Evolutionary conservation across 2,113 vertebrate species (phyloP).

Genomic region (Plectropomus leopardus): DNA sequence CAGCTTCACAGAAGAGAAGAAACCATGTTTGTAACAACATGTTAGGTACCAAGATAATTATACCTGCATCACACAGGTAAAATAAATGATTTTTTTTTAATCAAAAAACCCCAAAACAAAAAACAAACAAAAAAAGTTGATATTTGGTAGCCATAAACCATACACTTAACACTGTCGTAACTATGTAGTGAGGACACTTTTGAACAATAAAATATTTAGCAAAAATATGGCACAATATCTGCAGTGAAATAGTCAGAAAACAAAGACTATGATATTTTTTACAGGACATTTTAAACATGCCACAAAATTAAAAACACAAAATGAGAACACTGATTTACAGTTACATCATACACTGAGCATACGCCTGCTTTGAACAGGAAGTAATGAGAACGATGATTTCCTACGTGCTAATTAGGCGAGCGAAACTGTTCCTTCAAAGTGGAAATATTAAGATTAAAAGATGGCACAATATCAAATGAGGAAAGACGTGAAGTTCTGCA

Average conservation of each 20-base stretch:
- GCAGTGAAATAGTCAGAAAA: slow-evolving; percentile 45
- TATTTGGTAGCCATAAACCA: slow-evolving; percentile 44
- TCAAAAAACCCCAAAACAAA: slow-evolving; percentile 26
- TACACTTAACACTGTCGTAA: slow-evolving; percentile 34
- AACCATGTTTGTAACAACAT: slow-evolving; percentile 86
- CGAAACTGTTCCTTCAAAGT: slow-evolving; percentile 14
- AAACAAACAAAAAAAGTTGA: slow-evolving; percentile 6
- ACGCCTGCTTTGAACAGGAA: slow-evolving; percentile 18
- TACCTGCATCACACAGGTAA: slow-evolving; percentile 68
- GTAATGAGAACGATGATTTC: slow-evolving; percentile 10
- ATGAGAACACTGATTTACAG: slow-evolving; percentile 49
- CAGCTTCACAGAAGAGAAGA: slow-evolving; percentile 87
- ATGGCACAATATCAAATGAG: slow-evolving; percentile 46
- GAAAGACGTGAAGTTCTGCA: slow-evolving; percentile 28
- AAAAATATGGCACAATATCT: slow-evolving; percentile 68
- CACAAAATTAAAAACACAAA: slow-evolving; percentile 16
- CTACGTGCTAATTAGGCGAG: slow-evolving; percentile 13
- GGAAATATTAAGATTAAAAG: slow-evolving; percentile 29
- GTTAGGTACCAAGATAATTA: slow-evolving; percentile 76
- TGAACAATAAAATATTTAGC: slow-evolving; percentile 43
- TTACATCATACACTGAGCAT: slow-evolving; percentile 34
- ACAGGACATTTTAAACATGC: slow-evolving; percentile 28
- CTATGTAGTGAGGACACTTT: slow-evolving; percentile 31
- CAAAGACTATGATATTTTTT: not conserved
- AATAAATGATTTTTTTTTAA: slow-evolving; percentile 36